Evolutionary conservation across 2,888 invertebrate species (phyloP), one percentile per base, ranked within the genome.

Genomic region (Coecobrya sp.): DNA sequence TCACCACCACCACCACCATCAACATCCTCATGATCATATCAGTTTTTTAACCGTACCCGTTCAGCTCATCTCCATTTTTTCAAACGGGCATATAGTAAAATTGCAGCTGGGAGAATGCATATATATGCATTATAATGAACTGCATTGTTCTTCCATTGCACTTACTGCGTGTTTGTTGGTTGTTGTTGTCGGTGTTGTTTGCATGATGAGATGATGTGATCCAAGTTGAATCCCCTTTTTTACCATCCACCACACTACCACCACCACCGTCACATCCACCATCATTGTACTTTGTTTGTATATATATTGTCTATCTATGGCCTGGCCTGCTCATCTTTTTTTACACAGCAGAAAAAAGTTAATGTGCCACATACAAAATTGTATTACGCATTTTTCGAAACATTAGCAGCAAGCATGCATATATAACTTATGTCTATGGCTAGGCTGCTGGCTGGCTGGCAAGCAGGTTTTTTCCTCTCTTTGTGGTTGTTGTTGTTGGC

Each of bases 401-500:
- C 25, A 65, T 65, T 65, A 25, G 25, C n/a, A 59, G 22, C 27
- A 65, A 10, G 11, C 27, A 13, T 7, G n/a, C n/a, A n/a, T n/a
- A n/a, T n/a, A n/a, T n/a, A n/a, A n/a, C n/a, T n/a, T n/a, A n/a
- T n/a, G n/a, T n/a, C n/a, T n/a, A n/a, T 55, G 55, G n/a, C 13
- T 19, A 2, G n/a, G n/a, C 19, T n/a, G 52, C 52, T 52, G 52
- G 52, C 55, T n/a, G 27, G 59, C 59, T 65, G 65, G 65, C 65
- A 65, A 65, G 65, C 65, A 65, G 65, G 65, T 65, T 65, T 65
- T 65, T 27, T 3, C 11, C 11, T 65, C 10, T 10, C 10, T 2
- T 52, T 11, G 52, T 52, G 52, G n/a, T 52, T 22, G 65, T 65
- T 22, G 65, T 65, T 22, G 65, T 65, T 65, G 65, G 65, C 65